A percentile compares a stretch with the other conserved stretches of the same genome.
Conservation (phyloP, 2,113 vertebrate species). For the Corythaixoides concolor region DNA sequence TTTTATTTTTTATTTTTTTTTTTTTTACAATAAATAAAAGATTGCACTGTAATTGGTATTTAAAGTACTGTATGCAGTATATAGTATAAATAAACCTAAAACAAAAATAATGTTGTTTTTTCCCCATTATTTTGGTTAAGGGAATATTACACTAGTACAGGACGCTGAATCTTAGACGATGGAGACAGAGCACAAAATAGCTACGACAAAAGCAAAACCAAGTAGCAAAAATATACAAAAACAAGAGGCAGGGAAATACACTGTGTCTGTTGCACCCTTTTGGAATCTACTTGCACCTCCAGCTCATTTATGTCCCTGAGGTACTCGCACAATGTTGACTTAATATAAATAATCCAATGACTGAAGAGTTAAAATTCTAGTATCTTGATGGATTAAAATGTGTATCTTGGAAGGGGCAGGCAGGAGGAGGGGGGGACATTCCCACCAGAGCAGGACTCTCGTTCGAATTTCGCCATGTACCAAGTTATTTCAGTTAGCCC, state of each 20-base stretch:
- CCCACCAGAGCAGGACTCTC: slow-evolving; percentile 31
- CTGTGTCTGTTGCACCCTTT: slow-evolving; percentile 84
- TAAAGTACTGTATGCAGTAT: slow-evolving; percentile 99
- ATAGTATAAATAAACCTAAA: slow-evolving; percentile 99
- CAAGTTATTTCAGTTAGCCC: slow-evolving; percentile 34
- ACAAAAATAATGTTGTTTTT: slow-evolving; percentile 89
- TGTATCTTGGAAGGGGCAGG: slow-evolving; percentile 36
- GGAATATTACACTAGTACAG: slow-evolving; percentile 90
- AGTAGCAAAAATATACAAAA: slow-evolving; percentile 86
- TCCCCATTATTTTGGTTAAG: slow-evolving; percentile 98
- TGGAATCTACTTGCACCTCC: slow-evolving; percentile 85
- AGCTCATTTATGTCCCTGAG: slow-evolving; percentile 93
- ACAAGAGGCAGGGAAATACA: slow-evolving; percentile 74
- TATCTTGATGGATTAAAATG: slow-evolving; percentile 60
- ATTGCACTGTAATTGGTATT: slow-evolving; percentile 99
- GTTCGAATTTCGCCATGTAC: slow-evolving; percentile 32
- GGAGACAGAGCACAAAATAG: slow-evolving; percentile 78
- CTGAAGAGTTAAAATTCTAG: slow-evolving; percentile 65
- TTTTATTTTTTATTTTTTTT: slow-evolving; percentile 83
- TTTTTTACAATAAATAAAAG: slow-evolving; percentile 99
- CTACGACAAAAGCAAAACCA: slow-evolving; percentile 83
- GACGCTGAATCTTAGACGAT: slow-evolving; percentile 83
- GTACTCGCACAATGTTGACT: slow-evolving; percentile 79
- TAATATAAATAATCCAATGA: slow-evolving; percentile 76
- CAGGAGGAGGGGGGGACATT: background rate